Conservation (phyloP, 2,888 invertebrate species). For the Agrotis ipsilon region DNA sequence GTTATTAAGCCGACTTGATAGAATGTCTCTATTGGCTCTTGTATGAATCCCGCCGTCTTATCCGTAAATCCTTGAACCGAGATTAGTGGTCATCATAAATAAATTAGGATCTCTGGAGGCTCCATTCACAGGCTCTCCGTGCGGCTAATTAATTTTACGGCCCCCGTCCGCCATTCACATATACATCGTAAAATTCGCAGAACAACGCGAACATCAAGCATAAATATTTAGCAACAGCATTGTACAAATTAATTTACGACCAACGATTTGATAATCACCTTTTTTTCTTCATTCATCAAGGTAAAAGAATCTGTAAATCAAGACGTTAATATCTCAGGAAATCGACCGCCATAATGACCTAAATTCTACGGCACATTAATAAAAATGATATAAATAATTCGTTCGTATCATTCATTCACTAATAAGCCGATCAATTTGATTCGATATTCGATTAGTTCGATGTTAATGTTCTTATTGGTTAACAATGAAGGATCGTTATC, state of each 20-base stretch:
- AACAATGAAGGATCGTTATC: constrained; percentile 62
- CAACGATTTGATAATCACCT: constrained; percentile 57
- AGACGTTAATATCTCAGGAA: constrained; percentile 49
- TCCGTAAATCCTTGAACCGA: constrained; percentile 51
- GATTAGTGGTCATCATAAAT: constrained; percentile 42
- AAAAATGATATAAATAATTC: constrained; percentile 45
- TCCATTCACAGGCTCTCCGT: constrained; percentile 68
- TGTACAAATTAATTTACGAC: constrained; percentile 76
- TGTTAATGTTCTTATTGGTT: constrained; percentile 55
- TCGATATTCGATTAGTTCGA: constrained; percentile 54
- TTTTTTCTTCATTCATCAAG: constrained; percentile 38
- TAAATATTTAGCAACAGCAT: constrained; percentile 66
- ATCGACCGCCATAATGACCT: constrained; percentile 45
- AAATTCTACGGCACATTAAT: constrained; percentile 55
- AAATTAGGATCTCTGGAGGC: constrained; percentile 56
- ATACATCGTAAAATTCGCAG: constrained; percentile 65
- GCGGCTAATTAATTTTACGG: constrained; percentile 78
- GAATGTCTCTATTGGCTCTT: neutral
- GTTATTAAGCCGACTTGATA: neutral
- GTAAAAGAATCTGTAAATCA: constrained; percentile 49
- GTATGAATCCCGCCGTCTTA: neutral
- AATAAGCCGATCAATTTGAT: constrained; percentile 64
- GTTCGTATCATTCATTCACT: constrained; percentile 54
- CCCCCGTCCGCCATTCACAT: constrained; percentile 57
- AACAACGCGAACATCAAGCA: constrained; percentile 67